These are phyloP conservation scores for Oryzaephilus surinamensis DNA, from an alignment of 1,140 invertebrate genomes.

Conservation along the genomic window DNA sequence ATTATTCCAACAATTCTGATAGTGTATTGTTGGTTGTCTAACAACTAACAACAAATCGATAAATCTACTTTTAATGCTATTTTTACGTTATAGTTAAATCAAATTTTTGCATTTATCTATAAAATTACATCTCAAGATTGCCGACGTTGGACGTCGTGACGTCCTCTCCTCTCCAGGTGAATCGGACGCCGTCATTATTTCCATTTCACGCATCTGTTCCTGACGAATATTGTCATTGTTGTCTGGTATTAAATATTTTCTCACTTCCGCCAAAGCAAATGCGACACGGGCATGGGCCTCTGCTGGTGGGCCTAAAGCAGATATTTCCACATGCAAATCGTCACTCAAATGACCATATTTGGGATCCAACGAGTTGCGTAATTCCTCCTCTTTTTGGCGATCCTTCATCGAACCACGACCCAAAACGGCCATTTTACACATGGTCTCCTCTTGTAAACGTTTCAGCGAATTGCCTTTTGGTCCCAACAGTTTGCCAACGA, in stretches of 20 bases:
- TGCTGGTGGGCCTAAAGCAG: constrained; percentile 70
- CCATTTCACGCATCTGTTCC: constrained; percentile 78
- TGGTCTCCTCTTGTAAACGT: constrained; percentile 80
- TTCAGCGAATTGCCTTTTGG: constrained; percentile 87
- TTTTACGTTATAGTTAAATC: neutral
- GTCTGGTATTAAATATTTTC: constrained; percentile 62
- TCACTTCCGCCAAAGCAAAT: constrained; percentile 69
- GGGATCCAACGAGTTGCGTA: constrained; percentile 69
- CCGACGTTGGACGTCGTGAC: constrained; percentile 7
- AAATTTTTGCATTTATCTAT: neutral
- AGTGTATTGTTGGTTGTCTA: neutral
- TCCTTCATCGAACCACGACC: constrained; percentile 86
- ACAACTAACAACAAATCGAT: neutral
- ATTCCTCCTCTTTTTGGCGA: constrained; percentile 81
- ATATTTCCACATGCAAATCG: constrained; percentile 84
- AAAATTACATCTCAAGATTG: constrained; percentile 10
- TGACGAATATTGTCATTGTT: constrained; percentile 79
- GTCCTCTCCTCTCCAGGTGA: constrained; percentile 22
- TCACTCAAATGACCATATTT: constrained; percentile 84
- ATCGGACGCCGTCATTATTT: constrained; percentile 46
- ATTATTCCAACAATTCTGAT: neutral
- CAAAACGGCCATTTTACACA: constrained; percentile 87
- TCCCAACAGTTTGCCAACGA: constrained; percentile 83
- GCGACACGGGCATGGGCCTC: constrained; percentile 83
- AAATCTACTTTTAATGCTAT: neutral